A percentile compares a stretch with the other conserved stretches of the same genome.
Evolutionary conservation across 2,888 invertebrate genomes (phyloP).

Genomic region (Microctonus hyperodae): DNA sequence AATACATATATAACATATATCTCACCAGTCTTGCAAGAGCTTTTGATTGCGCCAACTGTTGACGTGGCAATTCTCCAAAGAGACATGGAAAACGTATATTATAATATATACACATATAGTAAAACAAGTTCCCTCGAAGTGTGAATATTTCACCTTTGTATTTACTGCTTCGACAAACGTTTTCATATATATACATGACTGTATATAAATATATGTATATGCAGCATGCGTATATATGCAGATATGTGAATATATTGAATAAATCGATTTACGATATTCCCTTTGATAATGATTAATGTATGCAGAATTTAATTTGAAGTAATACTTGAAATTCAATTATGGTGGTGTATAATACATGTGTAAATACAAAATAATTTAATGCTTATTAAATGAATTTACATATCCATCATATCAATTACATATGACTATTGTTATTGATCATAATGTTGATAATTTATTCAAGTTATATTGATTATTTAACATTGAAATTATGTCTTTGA

Average conservation of each 20-base stretch:
- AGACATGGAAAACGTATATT: not conserved
- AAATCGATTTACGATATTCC: too few relatives aligned
- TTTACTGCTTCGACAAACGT: not conserved
- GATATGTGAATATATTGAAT: too few relatives aligned
- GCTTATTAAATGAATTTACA: not conserved
- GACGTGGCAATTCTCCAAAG: constrained; percentile 6
- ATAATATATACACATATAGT: not conserved
- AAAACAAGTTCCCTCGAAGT: not conserved
- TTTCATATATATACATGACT: not conserved
- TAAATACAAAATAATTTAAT: not conserved
- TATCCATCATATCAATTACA: not conserved
- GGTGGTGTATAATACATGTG: not conserved
- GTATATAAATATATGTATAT: not conserved
- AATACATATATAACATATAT: not conserved
- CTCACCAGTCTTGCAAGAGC: constrained; percentile 8
- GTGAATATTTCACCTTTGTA: constrained; percentile 10
- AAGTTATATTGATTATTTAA: not conserved
- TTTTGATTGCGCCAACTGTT: constrained; percentile 21
- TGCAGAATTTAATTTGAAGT: not conserved
- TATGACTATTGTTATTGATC: not conserved
- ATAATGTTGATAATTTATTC: not conserved
- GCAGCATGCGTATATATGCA: too few relatives aligned
- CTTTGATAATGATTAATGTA: not conserved
- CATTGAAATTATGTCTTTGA: constrained; percentile 1
- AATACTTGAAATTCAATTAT: not conserved